phyloP scores from a whole-genome alignment of 2,888 invertebrate species.

The Dryococelus australis region DNA sequence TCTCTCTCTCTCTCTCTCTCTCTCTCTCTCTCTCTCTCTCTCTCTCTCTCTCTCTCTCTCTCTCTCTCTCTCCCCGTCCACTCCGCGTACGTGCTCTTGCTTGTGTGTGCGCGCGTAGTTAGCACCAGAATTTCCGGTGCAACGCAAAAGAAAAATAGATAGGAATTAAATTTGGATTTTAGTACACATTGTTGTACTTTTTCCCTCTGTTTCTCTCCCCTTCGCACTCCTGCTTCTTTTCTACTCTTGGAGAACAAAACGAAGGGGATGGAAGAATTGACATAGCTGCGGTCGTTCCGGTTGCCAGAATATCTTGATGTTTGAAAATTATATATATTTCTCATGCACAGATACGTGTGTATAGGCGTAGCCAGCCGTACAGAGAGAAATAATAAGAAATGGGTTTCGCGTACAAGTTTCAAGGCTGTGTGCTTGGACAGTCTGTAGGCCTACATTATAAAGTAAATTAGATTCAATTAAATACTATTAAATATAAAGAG shows the following conservation, averaged over 20 bases:
- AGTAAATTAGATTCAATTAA: no score
- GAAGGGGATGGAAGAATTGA: conserved; percentile 3
- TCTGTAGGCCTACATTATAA: no score
- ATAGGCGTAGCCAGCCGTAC: neutral
- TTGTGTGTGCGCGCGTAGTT: neutral
- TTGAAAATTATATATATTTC: conserved; percentile 9
- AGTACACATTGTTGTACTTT: conserved; percentile 19
- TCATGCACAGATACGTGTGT: neutral
- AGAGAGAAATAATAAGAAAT: neutral
- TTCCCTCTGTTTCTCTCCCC: neutral
- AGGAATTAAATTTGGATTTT: conserved; percentile 29
- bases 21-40: conserved; percentile 29
- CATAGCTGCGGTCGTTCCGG: neutral
- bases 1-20: neutral
- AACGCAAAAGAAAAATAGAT: conserved; percentile 30
- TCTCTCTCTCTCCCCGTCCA: neutral
- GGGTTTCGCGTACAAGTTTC: no score
- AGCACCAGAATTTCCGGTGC: conserved; percentile 26
- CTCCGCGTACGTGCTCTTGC: neutral
- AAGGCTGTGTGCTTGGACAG: no score
- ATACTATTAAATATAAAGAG: no score
- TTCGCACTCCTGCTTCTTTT: neutral
- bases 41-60: conserved; percentile 27
- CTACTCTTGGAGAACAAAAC: neutral
- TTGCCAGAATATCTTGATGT: neutral